These are phyloP conservation scores for Thereva unica DNA, from an alignment of 2,888 invertebrate genomes.

Conservation along the genomic window DNA sequence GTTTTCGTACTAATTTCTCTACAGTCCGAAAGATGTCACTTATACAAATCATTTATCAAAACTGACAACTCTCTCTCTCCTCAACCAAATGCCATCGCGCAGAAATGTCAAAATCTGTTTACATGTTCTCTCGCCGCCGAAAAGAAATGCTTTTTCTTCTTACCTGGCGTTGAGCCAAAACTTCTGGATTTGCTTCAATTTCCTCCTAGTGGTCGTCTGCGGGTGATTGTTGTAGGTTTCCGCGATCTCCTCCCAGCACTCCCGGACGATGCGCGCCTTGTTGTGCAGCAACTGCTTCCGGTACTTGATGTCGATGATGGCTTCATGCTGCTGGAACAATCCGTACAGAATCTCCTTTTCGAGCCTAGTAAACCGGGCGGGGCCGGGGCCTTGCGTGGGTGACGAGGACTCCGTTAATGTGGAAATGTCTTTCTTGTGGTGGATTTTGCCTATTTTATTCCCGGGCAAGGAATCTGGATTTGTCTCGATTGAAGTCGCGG, in stretches of 20 bases:
- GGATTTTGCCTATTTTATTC: too few relatives aligned
- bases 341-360: slow-evolving; percentile 55
- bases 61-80: too few relatives aligned
- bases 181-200: slow-evolving; percentile 57
- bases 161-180: slow-evolving; percentile 58
- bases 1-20: too few relatives aligned
- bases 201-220: slow-evolving; percentile 51
- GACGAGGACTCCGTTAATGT: too few relatives aligned
- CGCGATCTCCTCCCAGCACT: slow-evolving; percentile 56
- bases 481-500: too few relatives aligned
- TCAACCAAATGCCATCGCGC: background rate
- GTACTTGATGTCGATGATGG: slow-evolving; percentile 57
- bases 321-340: slow-evolving; percentile 54
- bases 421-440: too few relatives aligned
- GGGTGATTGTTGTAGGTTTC: slow-evolving; percentile 54
- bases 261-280: slow-evolving; percentile 53
- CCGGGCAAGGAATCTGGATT: too few relatives aligned
- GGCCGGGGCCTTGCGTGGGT: slow-evolving; percentile 44
- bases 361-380: slow-evolving; percentile 55
- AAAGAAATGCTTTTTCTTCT: slow-evolving; percentile 23
- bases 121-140: background rate
- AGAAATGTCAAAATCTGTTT: background rate
- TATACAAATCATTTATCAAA: too few relatives aligned
- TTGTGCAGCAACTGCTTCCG: slow-evolving; percentile 49
- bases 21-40: too few relatives aligned